These are phyloP conservation scores for Zingel zingel DNA, from an alignment of 2,113 vertebrate species.

Conservation along the genomic window DNA sequence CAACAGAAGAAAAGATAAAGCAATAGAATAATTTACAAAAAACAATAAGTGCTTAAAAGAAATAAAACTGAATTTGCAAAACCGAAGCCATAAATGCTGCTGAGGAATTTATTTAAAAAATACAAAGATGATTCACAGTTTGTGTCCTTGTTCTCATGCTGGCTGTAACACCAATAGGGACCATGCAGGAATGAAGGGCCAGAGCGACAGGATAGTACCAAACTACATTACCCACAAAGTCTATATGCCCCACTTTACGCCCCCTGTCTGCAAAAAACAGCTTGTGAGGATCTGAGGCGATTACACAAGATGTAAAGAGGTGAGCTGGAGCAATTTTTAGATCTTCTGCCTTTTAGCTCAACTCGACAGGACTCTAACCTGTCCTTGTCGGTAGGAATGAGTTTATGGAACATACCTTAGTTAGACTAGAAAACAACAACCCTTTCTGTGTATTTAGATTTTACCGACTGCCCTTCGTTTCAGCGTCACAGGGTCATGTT, in stretches of 20 bases:
- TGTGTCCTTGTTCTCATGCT: slow-evolving; percentile 85
- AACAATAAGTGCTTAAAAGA: slow-evolving; percentile 63
- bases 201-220: slow-evolving; percentile 68
- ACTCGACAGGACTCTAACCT: slow-evolving; percentile 25
- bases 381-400: slow-evolving; percentile 29
- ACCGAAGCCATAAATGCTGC: slow-evolving; percentile 69
- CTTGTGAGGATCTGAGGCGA: slow-evolving; percentile 49
- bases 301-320: slow-evolving; percentile 52
- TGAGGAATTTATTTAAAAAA: slow-evolving; percentile 74
- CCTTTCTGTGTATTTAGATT: slow-evolving; percentile 25
- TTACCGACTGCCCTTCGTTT: slow-evolving; percentile 13
- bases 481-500: slow-evolving; percentile 4
- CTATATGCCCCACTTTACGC: slow-evolving; percentile 21
- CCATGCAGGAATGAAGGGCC: slow-evolving; percentile 80
- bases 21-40: slow-evolving; percentile 62
- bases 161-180: slow-evolving; percentile 83
- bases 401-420: slow-evolving; percentile 10
- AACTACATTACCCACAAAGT: slow-evolving; percentile 66
- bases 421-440: slow-evolving; percentile 21
- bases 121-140: slow-evolving; percentile 85
- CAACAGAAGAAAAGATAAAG: slow-evolving; percentile 47
- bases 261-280: slow-evolving; percentile 24
- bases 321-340: slow-evolving; percentile 41
- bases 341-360: slow-evolving; percentile 22
- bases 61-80: slow-evolving; percentile 61